Evolutionary conservation across 2,797 vertebrate species (phyloP).

Genomic region (Poeciliopsis gracilis): DNA sequence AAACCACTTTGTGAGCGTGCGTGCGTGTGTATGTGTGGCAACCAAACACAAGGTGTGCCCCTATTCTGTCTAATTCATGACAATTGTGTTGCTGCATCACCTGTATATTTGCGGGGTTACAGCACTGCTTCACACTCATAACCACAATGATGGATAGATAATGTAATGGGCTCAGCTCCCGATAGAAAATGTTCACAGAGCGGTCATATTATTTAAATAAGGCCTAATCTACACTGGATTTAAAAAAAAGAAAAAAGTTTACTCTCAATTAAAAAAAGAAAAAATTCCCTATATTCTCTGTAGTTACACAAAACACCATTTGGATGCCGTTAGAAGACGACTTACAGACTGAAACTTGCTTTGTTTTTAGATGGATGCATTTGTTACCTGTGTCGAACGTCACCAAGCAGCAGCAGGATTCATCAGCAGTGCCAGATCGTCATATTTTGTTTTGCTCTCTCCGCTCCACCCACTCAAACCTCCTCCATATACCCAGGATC

Average conservation of each 20-base stretch:
- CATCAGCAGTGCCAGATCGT: neutral
- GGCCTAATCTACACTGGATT: neutral
- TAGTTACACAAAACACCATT: neutral
- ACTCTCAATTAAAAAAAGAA: neutral
- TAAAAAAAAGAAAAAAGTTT: neutral
- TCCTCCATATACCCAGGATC: too few relatives aligned
- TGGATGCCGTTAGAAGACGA: neutral
- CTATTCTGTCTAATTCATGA: conserved; percentile 35
- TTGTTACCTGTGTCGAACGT: neutral
- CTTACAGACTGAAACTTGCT: neutral
- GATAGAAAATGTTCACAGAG: conserved; percentile 3
- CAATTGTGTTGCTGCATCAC: conserved; percentile 39
- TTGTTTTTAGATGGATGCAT: neutral
- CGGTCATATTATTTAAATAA: neutral
- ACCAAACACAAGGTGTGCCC: conserved; percentile 31
- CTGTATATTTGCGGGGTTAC: conserved; percentile 19
- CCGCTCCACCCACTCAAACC: too few relatives aligned
- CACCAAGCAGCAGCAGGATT: neutral
- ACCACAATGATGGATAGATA: conserved; percentile 2
- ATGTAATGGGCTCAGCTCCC: conserved; percentile 16
- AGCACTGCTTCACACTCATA: conserved; percentile 13
- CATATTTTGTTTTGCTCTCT: neutral
- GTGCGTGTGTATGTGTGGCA: conserved; percentile 6
- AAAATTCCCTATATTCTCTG: neutral
- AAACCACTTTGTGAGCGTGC: conserved; percentile 34